Evolutionary conservation across 1,140 invertebrate genomes (phyloP), one percentile per base, ranked within the genome.

Genomic region (Zelostemma sp.): DNA sequence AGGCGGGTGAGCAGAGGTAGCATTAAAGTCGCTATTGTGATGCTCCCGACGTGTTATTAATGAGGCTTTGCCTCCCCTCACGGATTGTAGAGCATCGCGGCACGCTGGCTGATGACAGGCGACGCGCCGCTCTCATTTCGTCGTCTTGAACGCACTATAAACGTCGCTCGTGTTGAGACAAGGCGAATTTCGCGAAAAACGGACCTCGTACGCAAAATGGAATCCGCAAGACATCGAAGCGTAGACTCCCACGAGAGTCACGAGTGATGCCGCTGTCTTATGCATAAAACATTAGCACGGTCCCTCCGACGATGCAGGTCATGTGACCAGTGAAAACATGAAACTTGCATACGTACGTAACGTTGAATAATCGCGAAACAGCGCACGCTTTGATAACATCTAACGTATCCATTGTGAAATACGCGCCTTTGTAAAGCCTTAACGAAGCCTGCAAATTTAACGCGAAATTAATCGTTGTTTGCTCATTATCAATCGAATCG

Each of bases 51-150:
- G 14, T 15, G 14, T 15, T 41, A 41, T 41, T 41, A 41, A 41
- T 41, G 11, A 15, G 40, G 14, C 40, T 5, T 41, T 11, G 35
- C 2, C 2, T 1, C 11, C 9, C 11, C 14, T 5, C 28, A 31
- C 11, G 11, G 11, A 6, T 31, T 31, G 28, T 31, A 31, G 11
- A 35, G n/a, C 25, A 3, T 5, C 9, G 50, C 51, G 67, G 67
- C 53, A 50, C 67, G 63, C 62, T 61, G 56, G 48, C 35, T 31
- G 63, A 58, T 59, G 71, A 74, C 58, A 63, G 62, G 59, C 61
- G 48, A 43, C 48, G 43, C 59, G 40, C 38, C 21, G 21, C 21
- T 25, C 21, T 25, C 21, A 25, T 25, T 25, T 25, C 21, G 3
- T 25, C 8, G 8, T 25, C 21, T 25, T 8, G 21, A 25, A 25